A percentile compares a stretch with the other conserved stretches of the same genome.
Evolutionary conservation across 2,797 vertebrate species (phyloP).

Genomic region (Microcaecilia unicolor): DNA sequence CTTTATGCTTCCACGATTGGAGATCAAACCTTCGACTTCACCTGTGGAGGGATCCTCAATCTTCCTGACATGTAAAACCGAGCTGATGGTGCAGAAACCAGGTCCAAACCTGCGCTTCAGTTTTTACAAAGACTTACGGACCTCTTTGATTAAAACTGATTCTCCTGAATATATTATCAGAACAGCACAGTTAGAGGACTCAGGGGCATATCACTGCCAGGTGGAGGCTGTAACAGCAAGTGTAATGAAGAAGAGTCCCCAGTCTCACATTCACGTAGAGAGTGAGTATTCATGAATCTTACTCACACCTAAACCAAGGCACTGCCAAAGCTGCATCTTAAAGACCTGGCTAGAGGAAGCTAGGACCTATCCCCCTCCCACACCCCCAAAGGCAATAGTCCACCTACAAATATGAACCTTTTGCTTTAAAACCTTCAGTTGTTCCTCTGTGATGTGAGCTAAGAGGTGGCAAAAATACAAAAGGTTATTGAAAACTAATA

Average conservation of each 20-base stretch:
- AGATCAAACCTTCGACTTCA: neutral
- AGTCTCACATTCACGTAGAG: constrained; percentile 11
- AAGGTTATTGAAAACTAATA: no score
- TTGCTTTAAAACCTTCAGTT: no score
- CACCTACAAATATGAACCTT: no score
- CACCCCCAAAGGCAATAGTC: no score
- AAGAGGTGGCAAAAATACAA: no score
- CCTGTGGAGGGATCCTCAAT: constrained; percentile 3
- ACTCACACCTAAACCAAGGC: no score
- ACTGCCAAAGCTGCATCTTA: no score
- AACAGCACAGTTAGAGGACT: neutral
- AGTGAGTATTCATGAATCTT: constrained; percentile 2
- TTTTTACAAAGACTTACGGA: constrained; percentile 31
- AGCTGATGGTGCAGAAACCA: constrained; percentile 17
- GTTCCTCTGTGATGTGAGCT: no score
- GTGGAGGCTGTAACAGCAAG: constrained; percentile 6
- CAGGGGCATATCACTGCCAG: constrained; percentile 28
- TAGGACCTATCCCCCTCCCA: no score
- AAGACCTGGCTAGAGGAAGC: no score
- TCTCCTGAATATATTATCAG: constrained; percentile 17
- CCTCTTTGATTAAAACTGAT: neutral
- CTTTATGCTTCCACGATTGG: constrained; percentile 16
- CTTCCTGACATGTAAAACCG: constrained; percentile 24
- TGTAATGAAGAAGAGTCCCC: constrained; percentile 14
- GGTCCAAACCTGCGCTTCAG: constrained; percentile 26